These are phyloP conservation scores for Dromas ardeola DNA, from an alignment of 2,113 vertebrate species.

Conservation along the genomic window DNA sequence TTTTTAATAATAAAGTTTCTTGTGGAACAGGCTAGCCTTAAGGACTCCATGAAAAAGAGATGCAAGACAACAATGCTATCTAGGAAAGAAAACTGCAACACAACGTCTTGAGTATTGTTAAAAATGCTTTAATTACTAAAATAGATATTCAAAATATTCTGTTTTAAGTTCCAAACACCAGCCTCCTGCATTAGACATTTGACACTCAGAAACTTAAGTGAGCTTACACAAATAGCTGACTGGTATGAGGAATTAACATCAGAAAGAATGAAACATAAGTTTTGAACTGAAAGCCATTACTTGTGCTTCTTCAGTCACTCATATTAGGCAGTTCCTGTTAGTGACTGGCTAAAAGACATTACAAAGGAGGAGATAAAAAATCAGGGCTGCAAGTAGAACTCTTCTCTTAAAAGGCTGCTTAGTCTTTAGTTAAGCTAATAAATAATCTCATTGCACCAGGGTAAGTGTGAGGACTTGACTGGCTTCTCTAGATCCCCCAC, in stretches of 20 bases:
- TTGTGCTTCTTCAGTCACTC: constrained; percentile 9
- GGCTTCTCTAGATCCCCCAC: not conserved
- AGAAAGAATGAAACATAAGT: not conserved
- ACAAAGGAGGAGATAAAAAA: not conserved
- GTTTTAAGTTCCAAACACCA: constrained; percentile 22
- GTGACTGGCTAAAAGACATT: not conserved
- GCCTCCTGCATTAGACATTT: not conserved
- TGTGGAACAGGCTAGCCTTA: not conserved
- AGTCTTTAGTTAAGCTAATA: constrained; percentile 52
- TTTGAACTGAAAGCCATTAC: not conserved
- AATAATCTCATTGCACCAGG: constrained; percentile 61
- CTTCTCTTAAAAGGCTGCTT: not conserved
- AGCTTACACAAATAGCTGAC: not conserved
- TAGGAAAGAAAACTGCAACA: not conserved
- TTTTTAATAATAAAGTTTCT: not conserved
- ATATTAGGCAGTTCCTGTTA: not conserved
- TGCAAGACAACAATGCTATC: not conserved
- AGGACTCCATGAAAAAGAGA: not conserved
- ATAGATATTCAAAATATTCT: constrained; percentile 33
- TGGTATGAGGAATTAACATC: not conserved
- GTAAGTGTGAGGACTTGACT: constrained; percentile 19
- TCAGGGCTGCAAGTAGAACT: not conserved
- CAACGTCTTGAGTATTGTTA: not conserved
- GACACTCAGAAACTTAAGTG: not conserved
- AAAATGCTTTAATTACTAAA: constrained; percentile 78